phyloP scores from a whole-genome alignment of 2,797 vertebrate species.

The Ctenosaura bakeri region DNA sequence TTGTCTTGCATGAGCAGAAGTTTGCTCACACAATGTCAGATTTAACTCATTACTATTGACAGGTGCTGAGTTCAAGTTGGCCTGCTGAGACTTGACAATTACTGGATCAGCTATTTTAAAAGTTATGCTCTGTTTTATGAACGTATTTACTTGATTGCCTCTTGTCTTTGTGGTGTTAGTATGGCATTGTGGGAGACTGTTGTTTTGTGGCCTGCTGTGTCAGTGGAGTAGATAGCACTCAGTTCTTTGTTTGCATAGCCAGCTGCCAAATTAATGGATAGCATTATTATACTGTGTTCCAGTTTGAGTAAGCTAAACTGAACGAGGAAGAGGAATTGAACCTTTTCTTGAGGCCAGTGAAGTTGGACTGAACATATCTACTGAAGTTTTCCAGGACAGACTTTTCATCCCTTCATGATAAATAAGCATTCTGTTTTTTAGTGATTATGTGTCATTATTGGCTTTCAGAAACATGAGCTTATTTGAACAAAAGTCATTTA shows the following conservation, averaged over 20 bases:
- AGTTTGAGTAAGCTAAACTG: slow-evolving; percentile 6
- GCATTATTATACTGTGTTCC: neutral
- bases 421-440: neutral
- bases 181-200: neutral
- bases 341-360: neutral
- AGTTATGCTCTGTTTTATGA: neutral
- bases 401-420: neutral
- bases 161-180: neutral
- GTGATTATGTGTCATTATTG: neutral
- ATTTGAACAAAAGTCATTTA: slow-evolving; percentile 51
- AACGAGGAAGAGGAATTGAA: neutral
- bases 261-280: slow-evolving; percentile 5
- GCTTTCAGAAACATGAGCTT: slow-evolving; percentile 12
- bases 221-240: slow-evolving; percentile 5
- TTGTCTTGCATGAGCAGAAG: neutral
- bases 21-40: neutral
- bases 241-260: slow-evolving; percentile 23
- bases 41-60: neutral
- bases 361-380: neutral
- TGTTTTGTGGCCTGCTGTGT: neutral
- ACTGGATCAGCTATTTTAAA: neutral
- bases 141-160: slow-evolving; percentile 15
- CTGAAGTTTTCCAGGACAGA: neutral
- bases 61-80: neutral
- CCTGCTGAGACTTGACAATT: neutral